A percentile compares a stretch with the other conserved stretches of the same genome.
Conservation (phyloP, 1,140 invertebrate species). For the Ips nitidus region DNA sequence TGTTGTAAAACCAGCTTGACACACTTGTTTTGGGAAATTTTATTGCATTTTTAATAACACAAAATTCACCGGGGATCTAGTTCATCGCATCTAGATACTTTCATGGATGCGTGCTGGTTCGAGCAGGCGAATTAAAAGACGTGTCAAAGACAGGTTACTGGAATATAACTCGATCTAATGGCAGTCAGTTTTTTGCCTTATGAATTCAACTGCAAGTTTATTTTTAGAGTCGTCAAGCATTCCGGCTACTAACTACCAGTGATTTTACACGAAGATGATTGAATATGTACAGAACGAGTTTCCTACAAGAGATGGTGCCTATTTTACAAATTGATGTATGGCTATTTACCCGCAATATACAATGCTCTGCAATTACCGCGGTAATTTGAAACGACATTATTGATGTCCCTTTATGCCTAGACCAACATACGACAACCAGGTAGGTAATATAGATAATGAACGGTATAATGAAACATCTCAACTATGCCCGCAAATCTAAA, state of each 20-base stretch:
- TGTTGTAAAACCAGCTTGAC: conserved; percentile 15
- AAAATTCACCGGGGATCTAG: conserved; percentile 10
- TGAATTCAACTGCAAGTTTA: conserved; percentile 13
- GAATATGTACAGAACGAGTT: conserved; percentile 22
- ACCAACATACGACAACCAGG: conserved; percentile 4
- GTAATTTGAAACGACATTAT: conserved; percentile 16
- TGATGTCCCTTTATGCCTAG: conserved; percentile 15
- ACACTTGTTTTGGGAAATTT: conserved; percentile 13
- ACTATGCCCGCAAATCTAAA: too few relatives aligned
- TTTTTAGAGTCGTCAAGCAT: conserved; percentile 25
- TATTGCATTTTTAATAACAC: conserved; percentile 11
- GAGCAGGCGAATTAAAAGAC: neutral
- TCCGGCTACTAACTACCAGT: conserved; percentile 10
- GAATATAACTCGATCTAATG: conserved; percentile 17
- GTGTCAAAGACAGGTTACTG: conserved; percentile 16
- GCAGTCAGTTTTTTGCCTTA: conserved; percentile 11
- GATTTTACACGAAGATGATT: conserved; percentile 25
- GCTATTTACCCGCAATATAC: conserved; percentile 19
- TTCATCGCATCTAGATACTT: neutral
- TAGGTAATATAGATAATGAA: too few relatives aligned
- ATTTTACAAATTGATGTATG: conserved; percentile 23
- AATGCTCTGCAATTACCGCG: conserved; percentile 10
- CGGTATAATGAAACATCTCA: too few relatives aligned
- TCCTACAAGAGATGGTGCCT: conserved; percentile 13
- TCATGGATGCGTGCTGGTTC: too few relatives aligned